A percentile compares a stretch with the other conserved stretches of the same genome.
Evolutionary conservation across 2,797 vertebrate species (phyloP).

Genomic region (Monodelphis domestica): DNA sequence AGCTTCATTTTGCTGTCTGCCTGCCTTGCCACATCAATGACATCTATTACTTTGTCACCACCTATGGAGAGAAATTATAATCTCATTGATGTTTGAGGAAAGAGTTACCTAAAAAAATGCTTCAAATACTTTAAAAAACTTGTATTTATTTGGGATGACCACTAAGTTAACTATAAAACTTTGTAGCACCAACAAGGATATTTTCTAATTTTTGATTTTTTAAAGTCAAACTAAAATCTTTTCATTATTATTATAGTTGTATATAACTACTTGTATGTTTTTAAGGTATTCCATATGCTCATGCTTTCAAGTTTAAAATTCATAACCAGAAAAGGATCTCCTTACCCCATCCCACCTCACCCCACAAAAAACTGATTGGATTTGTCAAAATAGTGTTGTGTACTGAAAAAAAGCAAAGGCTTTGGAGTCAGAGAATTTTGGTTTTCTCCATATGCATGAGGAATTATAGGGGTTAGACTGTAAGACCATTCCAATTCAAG

Average conservation of each 20-base stretch:
- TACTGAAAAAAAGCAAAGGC: not conserved
- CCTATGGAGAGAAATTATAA: slow-evolving; percentile 86
- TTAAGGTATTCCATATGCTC: not conserved
- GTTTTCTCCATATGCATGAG: not conserved
- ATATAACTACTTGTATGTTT: not conserved
- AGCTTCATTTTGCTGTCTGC: slow-evolving; percentile 99
- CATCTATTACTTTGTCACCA: slow-evolving; percentile 97
- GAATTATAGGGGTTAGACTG: not conserved
- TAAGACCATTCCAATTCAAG: not conserved
- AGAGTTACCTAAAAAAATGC: slow-evolving; percentile 50
- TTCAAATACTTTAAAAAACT: slow-evolving; percentile 62
- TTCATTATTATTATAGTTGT: not conserved
- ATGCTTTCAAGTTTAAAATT: not conserved
- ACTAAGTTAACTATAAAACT: slow-evolving; percentile 53
- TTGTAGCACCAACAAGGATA: not conserved
- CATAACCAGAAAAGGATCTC: not conserved
- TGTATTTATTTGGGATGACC: slow-evolving; percentile 16
- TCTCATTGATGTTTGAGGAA: slow-evolving; percentile 56
- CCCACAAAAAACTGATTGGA: not conserved
- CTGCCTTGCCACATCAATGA: slow-evolving; percentile 98
- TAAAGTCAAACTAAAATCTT: slow-evolving; percentile 34
- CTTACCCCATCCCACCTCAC: not conserved
- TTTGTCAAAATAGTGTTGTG: not conserved
- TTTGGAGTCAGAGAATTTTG: not conserved
- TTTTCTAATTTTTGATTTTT: slow-evolving; percentile 18